phyloP scores from a whole-genome alignment of 2,113 vertebrate species.

The Porphyrio hochstetteri region DNA sequence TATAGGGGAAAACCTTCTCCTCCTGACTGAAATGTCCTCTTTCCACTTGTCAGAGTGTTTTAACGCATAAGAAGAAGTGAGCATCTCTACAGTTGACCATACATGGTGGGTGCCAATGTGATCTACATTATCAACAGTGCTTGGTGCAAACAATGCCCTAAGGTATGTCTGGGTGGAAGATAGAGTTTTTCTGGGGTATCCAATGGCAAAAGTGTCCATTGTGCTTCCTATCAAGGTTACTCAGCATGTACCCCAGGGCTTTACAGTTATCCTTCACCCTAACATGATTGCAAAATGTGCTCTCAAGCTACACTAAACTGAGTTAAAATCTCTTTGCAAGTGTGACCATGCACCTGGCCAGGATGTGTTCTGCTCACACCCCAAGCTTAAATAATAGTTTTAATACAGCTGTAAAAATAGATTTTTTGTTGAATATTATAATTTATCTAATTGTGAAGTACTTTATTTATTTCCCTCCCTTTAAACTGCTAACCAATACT shows the following conservation, averaged over 20 bases:
- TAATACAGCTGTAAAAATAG: background rate
- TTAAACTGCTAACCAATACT: background rate
- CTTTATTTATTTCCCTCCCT: background rate
- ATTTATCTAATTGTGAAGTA: background rate
- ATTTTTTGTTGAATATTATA: background rate
- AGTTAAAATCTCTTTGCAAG: background rate
- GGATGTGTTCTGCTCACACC: background rate
- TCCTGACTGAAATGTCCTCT: background rate
- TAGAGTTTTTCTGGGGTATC: background rate
- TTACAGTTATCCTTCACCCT: background rate
- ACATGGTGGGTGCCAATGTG: background rate
- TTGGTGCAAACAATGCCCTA: background rate
- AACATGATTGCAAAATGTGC: background rate
- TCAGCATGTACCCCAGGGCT: background rate
- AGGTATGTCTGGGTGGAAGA: background rate
- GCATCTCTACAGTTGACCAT: background rate
- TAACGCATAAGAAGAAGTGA: background rate
- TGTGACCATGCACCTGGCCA: background rate
- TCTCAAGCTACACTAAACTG: background rate
- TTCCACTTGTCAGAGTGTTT: background rate
- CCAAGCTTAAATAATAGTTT: background rate
- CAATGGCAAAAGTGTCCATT: background rate
- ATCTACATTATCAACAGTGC: accelerated
- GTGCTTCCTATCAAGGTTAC: background rate
- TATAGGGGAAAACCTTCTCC: no score